phyloP scores from a whole-genome alignment of 2,888 invertebrate genomes.

The Sinotaia quadrata region DNA sequence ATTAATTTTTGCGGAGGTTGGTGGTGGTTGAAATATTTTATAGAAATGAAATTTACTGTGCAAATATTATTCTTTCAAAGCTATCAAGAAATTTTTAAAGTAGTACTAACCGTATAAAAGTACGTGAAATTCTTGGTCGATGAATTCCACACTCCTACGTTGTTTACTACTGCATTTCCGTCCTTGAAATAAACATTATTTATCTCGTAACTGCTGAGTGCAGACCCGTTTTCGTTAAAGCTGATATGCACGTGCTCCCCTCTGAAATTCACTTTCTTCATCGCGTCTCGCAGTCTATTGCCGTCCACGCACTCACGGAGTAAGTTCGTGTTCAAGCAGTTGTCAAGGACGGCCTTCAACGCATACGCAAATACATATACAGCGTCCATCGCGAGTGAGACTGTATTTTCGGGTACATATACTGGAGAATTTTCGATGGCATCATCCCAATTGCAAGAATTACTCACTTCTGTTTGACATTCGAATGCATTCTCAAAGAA shows the following conservation, averaged over 20 bases:
- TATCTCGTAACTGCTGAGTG: conserved; percentile 34
- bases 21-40: too few species aligned
- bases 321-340: background rate
- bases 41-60: too few species aligned
- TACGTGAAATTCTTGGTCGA: background rate
- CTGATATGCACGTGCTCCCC: conserved; percentile 34
- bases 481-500: conserved; percentile 9
- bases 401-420: conserved; percentile 3
- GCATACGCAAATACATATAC: conserved; percentile 3
- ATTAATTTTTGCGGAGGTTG: too few species aligned
- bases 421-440: background rate
- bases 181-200: conserved; percentile 15
- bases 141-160: conserved; percentile 1
- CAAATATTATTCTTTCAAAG: too few species aligned
- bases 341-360: background rate
- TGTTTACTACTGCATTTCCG: background rate
- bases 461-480: background rate
- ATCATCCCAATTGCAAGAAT: background rate
- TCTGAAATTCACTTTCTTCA: conserved; percentile 3
- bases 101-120: background rate
- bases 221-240: conserved; percentile 40
- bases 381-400: conserved; percentile 7
- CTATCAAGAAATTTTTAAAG: too few species aligned
- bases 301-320: background rate
- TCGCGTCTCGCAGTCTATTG: background rate